Base-by-base conservation (phyloP, 2,113 vertebrate genomes). In the Etheostoma cragini region DNA sequence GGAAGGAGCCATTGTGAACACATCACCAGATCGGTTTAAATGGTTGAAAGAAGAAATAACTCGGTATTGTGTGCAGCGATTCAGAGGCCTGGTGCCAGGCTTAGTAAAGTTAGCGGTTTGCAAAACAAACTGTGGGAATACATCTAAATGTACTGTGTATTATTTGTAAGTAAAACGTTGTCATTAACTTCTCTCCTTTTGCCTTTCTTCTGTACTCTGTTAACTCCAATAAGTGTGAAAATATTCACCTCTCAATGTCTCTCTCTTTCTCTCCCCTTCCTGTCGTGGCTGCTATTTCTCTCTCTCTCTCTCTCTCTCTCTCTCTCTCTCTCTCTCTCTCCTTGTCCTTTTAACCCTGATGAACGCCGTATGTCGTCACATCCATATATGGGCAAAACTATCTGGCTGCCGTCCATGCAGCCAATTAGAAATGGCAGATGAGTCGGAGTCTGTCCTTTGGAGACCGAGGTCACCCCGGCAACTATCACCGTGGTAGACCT, bases 361-460 rank as follows among this genome's bases (percentile, higher is more conserved):
- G 53, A 67, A 35, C 47, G 24, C 77, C 53, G 76, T 61, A 76
- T 86, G 86, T 53, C 46, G 16, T 70, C 79, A 65, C 50, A 0
- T 73, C 78, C 80, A 60, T 38, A 78, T 75, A 73, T 73, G 85
- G 81, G 67, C 76, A 77, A 11, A 76, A 4, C 66, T 71, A 56
- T 80, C 71, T 88, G 87, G 86, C 91, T 64, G 69, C 60, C 12
- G 17, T 89, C 84, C 86, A 82, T 72, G 73, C 17, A 56, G 73
- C 86, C 84, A 85, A 87, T 92, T 88, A 88, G 81, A 88, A 83
- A 88, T 74, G 88, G 80, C 80, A 86, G 80, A 88, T 86, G 87
- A 91, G 84, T 76, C 38, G 67, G 68, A 79, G 82, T 67, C 53
- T 75, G 88, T 88, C 78, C 90, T 89, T 81, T 72, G 56, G 85